A percentile compares a stretch with the other conserved stretches of the same genome.
Evolutionary conservation across 2,113 vertebrate species (phyloP).

Genomic region (Triplophysa rosa): DNA sequence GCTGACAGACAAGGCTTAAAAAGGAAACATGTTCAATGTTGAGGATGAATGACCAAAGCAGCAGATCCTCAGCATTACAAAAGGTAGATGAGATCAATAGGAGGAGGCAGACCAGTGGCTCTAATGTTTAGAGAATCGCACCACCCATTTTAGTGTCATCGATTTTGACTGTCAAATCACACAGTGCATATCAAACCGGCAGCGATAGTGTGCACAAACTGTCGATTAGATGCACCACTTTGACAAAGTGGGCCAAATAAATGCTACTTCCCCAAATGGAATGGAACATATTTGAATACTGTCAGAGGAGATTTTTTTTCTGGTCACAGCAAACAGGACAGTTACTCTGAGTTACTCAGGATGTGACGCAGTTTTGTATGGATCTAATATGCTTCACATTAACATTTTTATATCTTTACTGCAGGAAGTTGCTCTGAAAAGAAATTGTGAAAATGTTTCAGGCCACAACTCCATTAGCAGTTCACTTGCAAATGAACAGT

Average conservation of each 20-base stretch:
- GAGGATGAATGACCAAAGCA: neutral
- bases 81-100: conserved; percentile 59
- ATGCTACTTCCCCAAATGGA: conserved; percentile 56
- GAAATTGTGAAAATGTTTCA: neutral
- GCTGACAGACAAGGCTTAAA: conserved; percentile 4
- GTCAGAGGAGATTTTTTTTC: conserved; percentile 27
- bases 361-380: neutral
- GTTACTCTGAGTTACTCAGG: neutral
- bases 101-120: conserved; percentile 49
- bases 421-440: neutral
- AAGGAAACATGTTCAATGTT: conserved; percentile 21
- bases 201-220: conserved; percentile 52
- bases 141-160: conserved; percentile 63
- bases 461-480: neutral
- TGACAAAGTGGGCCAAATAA: conserved; percentile 54
- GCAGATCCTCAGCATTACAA: neutral
- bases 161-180: conserved; percentile 68
- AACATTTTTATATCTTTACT: conserved; percentile 1
- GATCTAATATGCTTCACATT: neutral
- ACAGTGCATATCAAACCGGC: conserved; percentile 49
- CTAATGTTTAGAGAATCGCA: conserved; percentile 50
- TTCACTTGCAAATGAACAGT: neutral
- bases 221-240: conserved; percentile 61
- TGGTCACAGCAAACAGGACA: neutral
- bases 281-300: conserved; percentile 57